A percentile compares a stretch with the other conserved stretches of the same genome.
phyloP scores from a whole-genome alignment of 1,140 invertebrate species.

The Lasaia peninsularis region DNA sequence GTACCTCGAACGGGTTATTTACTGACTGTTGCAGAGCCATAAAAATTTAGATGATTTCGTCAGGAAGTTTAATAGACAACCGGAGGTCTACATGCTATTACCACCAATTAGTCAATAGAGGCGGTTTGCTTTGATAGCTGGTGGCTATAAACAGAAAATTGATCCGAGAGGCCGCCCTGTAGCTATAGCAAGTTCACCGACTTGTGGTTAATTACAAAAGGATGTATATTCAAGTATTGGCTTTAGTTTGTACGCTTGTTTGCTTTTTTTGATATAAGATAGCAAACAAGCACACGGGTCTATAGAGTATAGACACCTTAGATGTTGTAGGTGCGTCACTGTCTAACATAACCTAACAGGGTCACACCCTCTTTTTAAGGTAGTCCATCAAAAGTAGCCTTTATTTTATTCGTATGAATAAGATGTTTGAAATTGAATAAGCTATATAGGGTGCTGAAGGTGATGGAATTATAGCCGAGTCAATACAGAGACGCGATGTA shows the following conservation, averaged over 20 bases:
- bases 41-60: slow-evolving; percentile 26
- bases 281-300: too few relatives aligned
- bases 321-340: too few relatives aligned
- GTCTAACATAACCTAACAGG: too few relatives aligned
- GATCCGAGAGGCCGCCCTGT: slow-evolving; percentile 50
- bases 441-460: too few relatives aligned
- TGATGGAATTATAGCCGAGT: too few relatives aligned
- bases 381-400: too few relatives aligned
- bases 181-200: slow-evolving; percentile 10
- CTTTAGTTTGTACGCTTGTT: background rate
- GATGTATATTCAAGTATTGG: background rate
- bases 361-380: too few relatives aligned
- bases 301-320: too few relatives aligned
- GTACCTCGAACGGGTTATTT: background rate
- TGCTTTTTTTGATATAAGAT: background rate
- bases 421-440: too few relatives aligned
- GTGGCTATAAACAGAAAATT: slow-evolving; percentile 63
- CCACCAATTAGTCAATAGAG: slow-evolving; percentile 56
- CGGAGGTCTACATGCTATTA: slow-evolving; percentile 48
- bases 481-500: too few relatives aligned
- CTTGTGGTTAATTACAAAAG: background rate
- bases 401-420: too few relatives aligned
- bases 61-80: slow-evolving; percentile 36
- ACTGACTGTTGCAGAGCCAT: background rate
- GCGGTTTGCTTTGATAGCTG: slow-evolving; percentile 56